These are phyloP conservation scores for Muscidifurax raptorellus DNA, from an alignment of 1,140 invertebrate genomes.

Conservation along the genomic window DNA sequence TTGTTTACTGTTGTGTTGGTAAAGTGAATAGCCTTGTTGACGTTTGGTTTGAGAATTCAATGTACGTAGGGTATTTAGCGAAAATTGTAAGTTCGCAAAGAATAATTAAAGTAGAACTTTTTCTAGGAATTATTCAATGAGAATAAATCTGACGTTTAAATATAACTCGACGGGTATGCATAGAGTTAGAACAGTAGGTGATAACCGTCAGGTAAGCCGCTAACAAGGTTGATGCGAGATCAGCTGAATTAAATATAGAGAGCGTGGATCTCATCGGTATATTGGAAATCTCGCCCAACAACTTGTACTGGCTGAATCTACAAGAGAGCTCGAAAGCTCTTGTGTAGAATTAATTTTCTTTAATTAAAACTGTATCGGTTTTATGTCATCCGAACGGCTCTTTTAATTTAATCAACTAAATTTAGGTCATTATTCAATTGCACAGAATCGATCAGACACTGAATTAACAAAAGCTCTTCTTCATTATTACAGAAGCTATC, in stretches of 20 bases:
- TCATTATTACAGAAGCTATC: conserved; percentile 76
- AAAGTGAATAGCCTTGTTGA: background rate
- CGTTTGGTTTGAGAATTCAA: background rate
- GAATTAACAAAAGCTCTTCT: background rate
- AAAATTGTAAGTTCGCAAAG: background rate
- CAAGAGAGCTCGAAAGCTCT: background rate
- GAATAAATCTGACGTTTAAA: no score
- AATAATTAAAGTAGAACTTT: no score
- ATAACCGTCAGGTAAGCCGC: no score
- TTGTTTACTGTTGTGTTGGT: background rate
- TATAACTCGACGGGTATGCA: no score
- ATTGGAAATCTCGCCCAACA: background rate
- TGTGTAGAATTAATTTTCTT: background rate
- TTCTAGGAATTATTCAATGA: no score
- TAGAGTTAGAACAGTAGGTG: no score
- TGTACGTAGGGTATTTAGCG: background rate
- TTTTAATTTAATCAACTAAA: background rate
- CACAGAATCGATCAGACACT: no score
- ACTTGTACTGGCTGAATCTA: background rate
- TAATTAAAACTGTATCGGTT: background rate
- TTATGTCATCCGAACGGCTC: background rate
- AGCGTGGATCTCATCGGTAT: background rate
- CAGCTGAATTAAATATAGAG: no score
- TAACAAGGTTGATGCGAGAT: no score
- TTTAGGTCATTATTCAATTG: background rate